Conservation (phyloP, 2,888 invertebrate species). For the Mantis religiosa region DNA sequence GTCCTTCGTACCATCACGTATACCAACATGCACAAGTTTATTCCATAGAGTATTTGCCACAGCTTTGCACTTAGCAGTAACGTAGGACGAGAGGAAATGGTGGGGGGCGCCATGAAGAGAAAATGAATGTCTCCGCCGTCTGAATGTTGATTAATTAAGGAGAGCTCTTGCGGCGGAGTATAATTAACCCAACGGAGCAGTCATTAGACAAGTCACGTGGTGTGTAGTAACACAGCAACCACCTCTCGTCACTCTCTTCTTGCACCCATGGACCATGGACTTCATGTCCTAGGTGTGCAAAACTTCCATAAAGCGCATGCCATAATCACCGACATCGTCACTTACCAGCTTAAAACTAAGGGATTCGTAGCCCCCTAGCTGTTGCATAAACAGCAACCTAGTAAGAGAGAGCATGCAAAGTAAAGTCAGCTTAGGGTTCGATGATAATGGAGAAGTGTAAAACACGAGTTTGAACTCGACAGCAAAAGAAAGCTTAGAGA, state of each 20-base stretch:
- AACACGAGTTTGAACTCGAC: not conserved
- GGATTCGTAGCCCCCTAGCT: too few species aligned
- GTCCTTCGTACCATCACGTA: not conserved
- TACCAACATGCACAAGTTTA: not conserved
- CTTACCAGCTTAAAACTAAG: not conserved
- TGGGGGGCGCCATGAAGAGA: not conserved
- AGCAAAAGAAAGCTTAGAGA: not conserved
- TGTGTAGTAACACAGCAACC: not conserved
- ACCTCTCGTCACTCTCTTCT: not conserved
- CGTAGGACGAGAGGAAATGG: not conserved
- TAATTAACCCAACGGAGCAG: slow-evolving; percentile 3
- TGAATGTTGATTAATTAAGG: slow-evolving; percentile 11
- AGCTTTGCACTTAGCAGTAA: not conserved
- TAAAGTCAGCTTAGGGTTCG: not conserved
- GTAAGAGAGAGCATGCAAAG: not conserved
- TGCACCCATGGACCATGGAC: not conserved
- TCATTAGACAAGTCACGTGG: not conserved
- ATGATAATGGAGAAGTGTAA: not conserved
- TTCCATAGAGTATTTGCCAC: not conserved
- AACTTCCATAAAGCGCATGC: not conserved
- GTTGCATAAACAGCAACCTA: too few species aligned
- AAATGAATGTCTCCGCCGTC: not conserved
- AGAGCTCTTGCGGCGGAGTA: not conserved
- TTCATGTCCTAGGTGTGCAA: not conserved
- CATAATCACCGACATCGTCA: not conserved